Evolutionary conservation across 2,797 vertebrate genomes (phyloP), one percentile per base, ranked within the genome.

Genomic region (Acipenser oxyrinchus): DNA sequence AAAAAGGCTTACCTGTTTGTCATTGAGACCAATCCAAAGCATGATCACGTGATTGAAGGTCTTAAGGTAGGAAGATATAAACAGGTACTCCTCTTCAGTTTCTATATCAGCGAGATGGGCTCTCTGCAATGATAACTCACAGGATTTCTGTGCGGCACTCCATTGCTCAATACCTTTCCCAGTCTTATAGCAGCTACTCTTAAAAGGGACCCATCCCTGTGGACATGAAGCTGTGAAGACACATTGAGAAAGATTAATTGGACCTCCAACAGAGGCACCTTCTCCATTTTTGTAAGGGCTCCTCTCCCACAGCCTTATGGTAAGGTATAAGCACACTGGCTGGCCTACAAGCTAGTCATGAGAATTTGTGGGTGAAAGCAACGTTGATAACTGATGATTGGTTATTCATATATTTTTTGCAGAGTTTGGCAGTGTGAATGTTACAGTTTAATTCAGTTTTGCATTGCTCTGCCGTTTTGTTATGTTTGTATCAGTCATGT

Each of bases 21-120:
- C 88, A 71, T 82, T 94, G 70, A 96, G 88, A 65, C 89, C 89
- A 0, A 86, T 93, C 93, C 93, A 97, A 10, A 92, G 72, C 77
- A 94, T 86, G 75, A 91, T 78, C 73, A 93, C 68, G 72, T 82
- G 81, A 76, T 79, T 83, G 37, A 87, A 63, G 62, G 69, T 82
- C 67, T 79, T 79, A 15, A 95, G 83, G 75, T 87, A 76, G 9
- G 82, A 87, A 53, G 85, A 82, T 65, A 93, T 5, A 69, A 92
- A 94, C 6, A 60, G 6, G 59, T 77, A 77, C 74, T 95, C 90
- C 69, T 86, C 84, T 67, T 77, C 72, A 53, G 68, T 90, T 71
- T 87, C 88, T 66, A 94, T 57, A 72, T 93, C 81, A 65, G 87
- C 86, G 72, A 95, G 90, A 71, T 90, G 87, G 10, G 86, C 83